These are phyloP conservation scores for Zaprionus capensis DNA, from an alignment of 1,140 invertebrate species.

Conservation along the genomic window DNA sequence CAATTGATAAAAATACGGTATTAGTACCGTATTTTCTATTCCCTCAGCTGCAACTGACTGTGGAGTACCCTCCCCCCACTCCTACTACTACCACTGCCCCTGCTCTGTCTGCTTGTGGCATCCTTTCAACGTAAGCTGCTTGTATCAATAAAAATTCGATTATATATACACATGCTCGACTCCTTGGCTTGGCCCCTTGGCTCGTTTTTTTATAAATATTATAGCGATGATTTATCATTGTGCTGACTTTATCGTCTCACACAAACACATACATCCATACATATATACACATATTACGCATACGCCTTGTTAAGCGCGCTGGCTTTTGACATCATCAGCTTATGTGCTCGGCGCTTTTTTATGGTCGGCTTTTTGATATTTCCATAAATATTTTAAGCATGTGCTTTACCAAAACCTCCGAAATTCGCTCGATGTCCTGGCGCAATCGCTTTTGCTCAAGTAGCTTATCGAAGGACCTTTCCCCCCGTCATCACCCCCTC, in stretches of 20 bases:
- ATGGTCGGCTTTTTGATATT: constrained; percentile 52
- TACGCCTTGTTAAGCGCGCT: constrained; percentile 69
- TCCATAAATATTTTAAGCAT: constrained; percentile 81
- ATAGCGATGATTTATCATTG: constrained; percentile 77
- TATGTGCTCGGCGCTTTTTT: constrained; percentile 25
- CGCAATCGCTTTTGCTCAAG: constrained; percentile 56
- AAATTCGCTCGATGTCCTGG: constrained; percentile 12
- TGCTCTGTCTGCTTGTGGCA: constrained; percentile 30
- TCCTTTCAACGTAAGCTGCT: constrained; percentile 80
- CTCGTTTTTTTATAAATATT: constrained; percentile 48
- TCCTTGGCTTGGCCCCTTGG: background rate
- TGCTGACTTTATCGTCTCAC: constrained; percentile 71
- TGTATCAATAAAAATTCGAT: constrained; percentile 84
- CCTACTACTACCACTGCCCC: background rate
- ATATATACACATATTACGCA: constrained; percentile 43
- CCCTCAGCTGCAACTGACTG: constrained; percentile 38
- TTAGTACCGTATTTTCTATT: constrained; percentile 78
- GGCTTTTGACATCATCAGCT: constrained; percentile 66
- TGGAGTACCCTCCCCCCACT: background rate
- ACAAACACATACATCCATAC: constrained; percentile 50
- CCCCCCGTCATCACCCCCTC: constrained; percentile 9
- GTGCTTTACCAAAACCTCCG: constrained; percentile 26
- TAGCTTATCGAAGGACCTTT: constrained; percentile 67
- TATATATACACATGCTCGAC: constrained; percentile 53
- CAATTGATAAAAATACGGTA: constrained; percentile 78